Conservation (phyloP, 2,113 vertebrate genomes). For the Peromyscus leucopus region DNA sequence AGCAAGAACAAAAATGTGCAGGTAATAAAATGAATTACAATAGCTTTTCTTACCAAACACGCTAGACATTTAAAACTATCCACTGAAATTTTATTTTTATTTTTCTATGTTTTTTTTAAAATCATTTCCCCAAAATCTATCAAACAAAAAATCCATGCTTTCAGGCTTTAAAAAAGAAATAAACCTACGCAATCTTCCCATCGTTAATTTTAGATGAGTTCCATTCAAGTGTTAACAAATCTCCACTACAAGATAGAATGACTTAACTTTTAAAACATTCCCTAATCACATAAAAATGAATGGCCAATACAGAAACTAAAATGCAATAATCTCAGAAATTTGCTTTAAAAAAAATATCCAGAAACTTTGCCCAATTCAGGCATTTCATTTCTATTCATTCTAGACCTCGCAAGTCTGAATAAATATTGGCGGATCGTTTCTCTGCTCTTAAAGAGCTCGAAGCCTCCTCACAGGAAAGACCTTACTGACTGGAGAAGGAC, state of each 20-base stretch:
- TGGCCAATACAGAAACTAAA: conserved; percentile 40
- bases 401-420: conserved; percentile 45
- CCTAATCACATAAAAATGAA: conserved; percentile 19
- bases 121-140: conserved; percentile 4
- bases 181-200: not conserved
- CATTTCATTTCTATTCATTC: conserved; percentile 18
- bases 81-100: conserved; percentile 18
- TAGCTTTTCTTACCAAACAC: not conserved
- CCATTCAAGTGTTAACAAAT: not conserved
- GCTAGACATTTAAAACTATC: not conserved
- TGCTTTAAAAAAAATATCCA: not conserved
- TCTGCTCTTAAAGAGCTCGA: not conserved
- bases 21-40: not conserved
- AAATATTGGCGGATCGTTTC: conserved; percentile 8
- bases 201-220: conserved; percentile 57
- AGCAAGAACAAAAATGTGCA: not conserved
- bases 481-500: not conserved
- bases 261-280: conserved; percentile 47
- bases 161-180: not conserved
- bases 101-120: not conserved
- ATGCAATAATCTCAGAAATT: conserved; percentile 7
- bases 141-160: conserved; percentile 28
- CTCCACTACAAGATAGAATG: conserved; percentile 38
- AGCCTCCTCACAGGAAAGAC: not conserved
- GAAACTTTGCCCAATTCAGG: conserved; percentile 1